phyloP scores from a whole-genome alignment of 1,140 invertebrate species.

The Ceratosolen fusciceps region DNA sequence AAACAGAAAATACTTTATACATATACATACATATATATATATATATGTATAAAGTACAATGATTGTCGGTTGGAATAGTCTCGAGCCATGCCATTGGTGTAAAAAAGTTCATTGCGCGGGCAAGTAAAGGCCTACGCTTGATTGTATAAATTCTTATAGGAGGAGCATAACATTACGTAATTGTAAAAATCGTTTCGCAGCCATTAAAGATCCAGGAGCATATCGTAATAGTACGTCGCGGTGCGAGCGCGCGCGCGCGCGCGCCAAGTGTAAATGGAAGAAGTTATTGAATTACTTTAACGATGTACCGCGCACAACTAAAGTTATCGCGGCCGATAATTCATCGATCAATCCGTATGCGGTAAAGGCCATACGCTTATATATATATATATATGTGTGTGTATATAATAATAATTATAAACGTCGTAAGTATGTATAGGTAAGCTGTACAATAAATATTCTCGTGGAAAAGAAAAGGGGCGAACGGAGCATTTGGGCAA shows the following conservation, averaged over 20 bases:
- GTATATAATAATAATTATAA: no score
- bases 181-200: slow-evolving; percentile 14
- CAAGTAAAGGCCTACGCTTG: background rate
- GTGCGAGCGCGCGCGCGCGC: background rate
- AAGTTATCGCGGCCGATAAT: background rate
- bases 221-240: background rate
- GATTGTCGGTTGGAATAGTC: no score
- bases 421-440: no score
- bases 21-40: no score
- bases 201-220: slow-evolving; percentile 6
- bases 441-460: slow-evolving; percentile 22
- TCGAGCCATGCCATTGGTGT: no score
- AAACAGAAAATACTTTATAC: no score
- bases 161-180: slow-evolving; percentile 20
- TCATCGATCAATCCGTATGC: background rate
- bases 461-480: background rate
- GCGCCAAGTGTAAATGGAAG: background rate
- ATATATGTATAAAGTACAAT: no score
- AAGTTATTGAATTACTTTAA: background rate
- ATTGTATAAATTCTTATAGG: slow-evolving; percentile 13
- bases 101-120: background rate
- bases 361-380: no score
- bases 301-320: background rate
- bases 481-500: no score
- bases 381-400: no score